phyloP scores from a whole-genome alignment of 2,113 vertebrate genomes.

The Cyanistes caeruleus region DNA sequence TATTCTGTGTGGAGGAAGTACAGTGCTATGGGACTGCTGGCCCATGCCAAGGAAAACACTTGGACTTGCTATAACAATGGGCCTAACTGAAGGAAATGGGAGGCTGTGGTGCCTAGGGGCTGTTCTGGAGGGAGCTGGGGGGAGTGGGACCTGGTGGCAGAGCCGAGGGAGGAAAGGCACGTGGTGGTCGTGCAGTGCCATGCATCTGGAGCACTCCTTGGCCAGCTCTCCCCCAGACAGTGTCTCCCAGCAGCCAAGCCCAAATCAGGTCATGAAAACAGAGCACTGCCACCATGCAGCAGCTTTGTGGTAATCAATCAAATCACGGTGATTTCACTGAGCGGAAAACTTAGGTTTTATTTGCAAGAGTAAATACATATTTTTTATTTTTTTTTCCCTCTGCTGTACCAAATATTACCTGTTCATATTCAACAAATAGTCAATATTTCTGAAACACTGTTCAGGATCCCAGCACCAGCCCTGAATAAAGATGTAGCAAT shows the following conservation, averaged over 20 bases:
- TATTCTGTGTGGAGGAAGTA: slow-evolving; percentile 64
- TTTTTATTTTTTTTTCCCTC: background rate
- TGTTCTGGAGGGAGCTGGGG: background rate
- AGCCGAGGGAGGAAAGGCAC: rapidly evolving
- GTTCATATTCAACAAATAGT: background rate
- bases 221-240: rapidly evolving
- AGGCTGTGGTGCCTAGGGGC: background rate
- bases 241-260: background rate
- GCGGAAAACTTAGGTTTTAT: background rate
- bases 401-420: background rate
- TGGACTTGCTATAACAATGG: slow-evolving; percentile 46
- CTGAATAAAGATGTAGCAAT: background rate
- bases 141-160: rapidly evolving
- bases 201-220: rapidly evolving
- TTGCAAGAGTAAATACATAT: background rate
- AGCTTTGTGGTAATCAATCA: background rate
- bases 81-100: slow-evolving; percentile 35
- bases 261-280: background rate
- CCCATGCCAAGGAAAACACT: slow-evolving; percentile 74
- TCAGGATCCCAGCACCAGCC: background rate
- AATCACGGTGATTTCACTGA: background rate
- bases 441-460: background rate
- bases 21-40: background rate
- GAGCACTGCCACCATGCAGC: background rate
- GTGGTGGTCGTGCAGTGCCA: rapidly evolving